Evolutionary conservation across 1,140 invertebrate genomes (phyloP).

Genomic region (Drosophila navojoa): DNA sequence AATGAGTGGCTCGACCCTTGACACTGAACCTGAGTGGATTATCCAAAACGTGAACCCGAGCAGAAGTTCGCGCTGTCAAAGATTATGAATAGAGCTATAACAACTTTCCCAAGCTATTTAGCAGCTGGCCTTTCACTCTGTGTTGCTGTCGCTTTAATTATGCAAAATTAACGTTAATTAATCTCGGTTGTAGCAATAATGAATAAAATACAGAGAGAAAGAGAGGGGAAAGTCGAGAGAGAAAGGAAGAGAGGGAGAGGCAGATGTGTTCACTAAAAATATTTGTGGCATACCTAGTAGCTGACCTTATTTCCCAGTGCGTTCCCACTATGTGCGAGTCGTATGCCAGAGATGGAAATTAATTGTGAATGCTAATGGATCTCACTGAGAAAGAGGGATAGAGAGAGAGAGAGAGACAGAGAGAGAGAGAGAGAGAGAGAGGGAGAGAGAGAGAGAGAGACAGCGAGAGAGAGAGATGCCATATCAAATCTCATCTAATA

Average conservation of each 20-base stretch:
- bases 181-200: slow-evolving; percentile 64
- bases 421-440: neutral
- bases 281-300: slow-evolving; percentile 39
- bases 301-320: slow-evolving; percentile 38
- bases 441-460: slow-evolving; percentile 7
- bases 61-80: slow-evolving; percentile 12
- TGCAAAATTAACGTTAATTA: slow-evolving; percentile 82
- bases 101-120: slow-evolving; percentile 38
- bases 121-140: slow-evolving; percentile 42
- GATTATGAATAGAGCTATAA: slow-evolving; percentile 11
- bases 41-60: slow-evolving; percentile 14
- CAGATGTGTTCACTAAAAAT: slow-evolving; percentile 10
- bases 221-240: slow-evolving; percentile 28
- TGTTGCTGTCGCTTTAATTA: slow-evolving; percentile 62
- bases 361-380: slow-evolving; percentile 73
- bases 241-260: slow-evolving; percentile 10
- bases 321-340: slow-evolving; percentile 58
- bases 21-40: slow-evolving; percentile 43
- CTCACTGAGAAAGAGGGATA: slow-evolving; percentile 19
- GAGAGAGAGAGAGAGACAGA: neutral
- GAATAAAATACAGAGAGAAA: slow-evolving; percentile 30
- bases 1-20: slow-evolving; percentile 39
- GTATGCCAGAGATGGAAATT: slow-evolving; percentile 61
- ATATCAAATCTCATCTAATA: slow-evolving; percentile 10
- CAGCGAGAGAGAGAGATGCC: neutral